phyloP scores from a whole-genome alignment of 2,797 vertebrate species.

The Danionella dracula region DNA sequence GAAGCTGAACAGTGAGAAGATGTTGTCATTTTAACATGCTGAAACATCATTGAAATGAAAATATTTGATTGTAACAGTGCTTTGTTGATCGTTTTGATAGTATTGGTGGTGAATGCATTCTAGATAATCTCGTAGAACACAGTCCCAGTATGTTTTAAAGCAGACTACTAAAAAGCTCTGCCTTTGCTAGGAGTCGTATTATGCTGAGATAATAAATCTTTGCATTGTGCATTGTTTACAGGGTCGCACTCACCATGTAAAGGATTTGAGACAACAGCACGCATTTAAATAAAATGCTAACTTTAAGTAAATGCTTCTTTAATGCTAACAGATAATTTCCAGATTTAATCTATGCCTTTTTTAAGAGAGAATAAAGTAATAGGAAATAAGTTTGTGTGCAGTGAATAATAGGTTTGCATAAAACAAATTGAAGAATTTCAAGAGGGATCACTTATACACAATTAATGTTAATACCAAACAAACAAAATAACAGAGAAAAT shows the following conservation, averaged over 20 bases:
- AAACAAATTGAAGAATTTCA: too few relatives aligned
- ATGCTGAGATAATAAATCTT: constrained; percentile 34
- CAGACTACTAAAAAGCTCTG: constrained; percentile 7
- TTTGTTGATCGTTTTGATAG: background rate
- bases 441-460: too few relatives aligned
- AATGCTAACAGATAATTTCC: too few relatives aligned
- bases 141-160: constrained; percentile 26
- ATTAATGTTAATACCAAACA: too few relatives aligned
- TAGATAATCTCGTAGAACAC: too few relatives aligned
- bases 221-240: constrained; percentile 40
- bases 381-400: too few relatives aligned
- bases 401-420: too few relatives aligned
- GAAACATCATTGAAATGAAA: background rate
- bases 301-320: too few relatives aligned
- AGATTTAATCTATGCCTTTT: too few relatives aligned
- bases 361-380: too few relatives aligned
- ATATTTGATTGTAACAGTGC: background rate
- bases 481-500: too few relatives aligned
- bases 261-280: constrained; percentile 44
- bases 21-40: background rate
- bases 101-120: too few relatives aligned
- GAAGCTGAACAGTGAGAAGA: background rate
- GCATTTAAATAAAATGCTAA: constrained; percentile 22
- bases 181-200: constrained; percentile 23
- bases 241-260: constrained; percentile 45